These are phyloP conservation scores for Matsumurasca onukii DNA, from an alignment of 1,140 invertebrate genomes.

Conservation along the genomic window DNA sequence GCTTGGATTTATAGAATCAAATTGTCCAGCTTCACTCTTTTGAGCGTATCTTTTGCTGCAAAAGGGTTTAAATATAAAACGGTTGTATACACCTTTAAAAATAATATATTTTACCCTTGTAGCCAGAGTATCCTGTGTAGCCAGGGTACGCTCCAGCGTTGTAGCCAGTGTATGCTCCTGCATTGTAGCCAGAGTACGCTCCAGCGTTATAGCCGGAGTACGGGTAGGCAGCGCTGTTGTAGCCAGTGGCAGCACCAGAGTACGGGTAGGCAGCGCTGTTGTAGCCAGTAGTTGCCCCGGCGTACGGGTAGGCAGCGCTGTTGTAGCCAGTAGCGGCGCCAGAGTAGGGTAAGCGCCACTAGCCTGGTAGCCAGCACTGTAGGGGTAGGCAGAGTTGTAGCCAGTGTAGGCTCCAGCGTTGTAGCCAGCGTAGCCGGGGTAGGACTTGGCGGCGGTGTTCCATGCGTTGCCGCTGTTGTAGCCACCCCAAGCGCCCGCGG, in stretches of 20 bases:
- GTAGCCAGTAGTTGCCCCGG: not conserved
- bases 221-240: slow-evolving; percentile 4
- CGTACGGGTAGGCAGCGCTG: not conserved
- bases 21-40: too few relatives aligned
- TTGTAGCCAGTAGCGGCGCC: not conserved
- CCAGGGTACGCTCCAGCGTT: slow-evolving; percentile 1
- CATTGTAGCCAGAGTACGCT: not conserved
- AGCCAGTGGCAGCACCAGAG: not conserved
- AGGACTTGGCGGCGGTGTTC: not conserved
- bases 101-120: too few relatives aligned
- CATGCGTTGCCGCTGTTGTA: not conserved
- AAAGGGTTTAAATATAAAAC: too few relatives aligned
- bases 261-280: not conserved
- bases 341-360: not conserved
- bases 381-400: slow-evolving; percentile 4
- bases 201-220: slow-evolving; percentile 1
- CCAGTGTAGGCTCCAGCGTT: slow-evolving; percentile 16
- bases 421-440: slow-evolving; percentile 11
- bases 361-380: not conserved
- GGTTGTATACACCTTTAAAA: too few relatives aligned
- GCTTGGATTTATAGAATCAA: too few relatives aligned
- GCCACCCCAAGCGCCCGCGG: not conserved
- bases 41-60: too few relatives aligned
- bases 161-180: slow-evolving; percentile 3
- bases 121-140: not conserved